Evolutionary conservation across 2,888 invertebrate genomes (phyloP).

Genomic region (Exocentrus adspersus): DNA sequence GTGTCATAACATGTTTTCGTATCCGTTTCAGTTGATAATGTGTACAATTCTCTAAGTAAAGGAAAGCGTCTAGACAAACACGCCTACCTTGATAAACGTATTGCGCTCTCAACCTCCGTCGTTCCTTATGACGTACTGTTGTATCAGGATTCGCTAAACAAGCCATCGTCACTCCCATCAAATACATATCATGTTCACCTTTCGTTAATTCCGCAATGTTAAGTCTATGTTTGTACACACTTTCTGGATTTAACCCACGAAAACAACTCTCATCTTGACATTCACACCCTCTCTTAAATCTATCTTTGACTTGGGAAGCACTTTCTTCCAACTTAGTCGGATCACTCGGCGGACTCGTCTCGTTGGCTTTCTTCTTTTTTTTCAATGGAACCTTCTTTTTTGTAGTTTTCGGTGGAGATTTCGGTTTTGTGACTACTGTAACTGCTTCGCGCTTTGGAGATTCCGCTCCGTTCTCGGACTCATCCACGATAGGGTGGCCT

Average conservation of each 20-base stretch:
- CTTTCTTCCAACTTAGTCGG: conserved; percentile 76
- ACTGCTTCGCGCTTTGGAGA: conserved; percentile 34
- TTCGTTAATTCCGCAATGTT: conserved; percentile 84
- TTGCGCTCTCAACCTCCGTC: conserved; percentile 77
- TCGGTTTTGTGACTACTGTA: conserved; percentile 50
- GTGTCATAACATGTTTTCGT: conserved; percentile 80
- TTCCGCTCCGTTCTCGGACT: conserved; percentile 44
- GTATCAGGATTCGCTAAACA: conserved; percentile 80
- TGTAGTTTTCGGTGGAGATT: conserved; percentile 63
- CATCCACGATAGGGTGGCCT: conserved; percentile 44
- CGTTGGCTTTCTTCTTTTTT: conserved; percentile 65
- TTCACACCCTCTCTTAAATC: conserved; percentile 78
- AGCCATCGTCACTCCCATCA: conserved; percentile 88
- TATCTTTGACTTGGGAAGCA: conserved; percentile 74
- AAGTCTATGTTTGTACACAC: conserved; percentile 78
- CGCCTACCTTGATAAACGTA: conserved; percentile 82
- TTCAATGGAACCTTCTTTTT: conserved; percentile 62
- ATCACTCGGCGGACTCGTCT: conserved; percentile 62
- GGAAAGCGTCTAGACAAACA: conserved; percentile 81
- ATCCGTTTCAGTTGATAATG: conserved; percentile 82
- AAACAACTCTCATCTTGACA: conserved; percentile 82
- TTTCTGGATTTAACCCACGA: conserved; percentile 77
- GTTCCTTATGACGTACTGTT: conserved; percentile 76
- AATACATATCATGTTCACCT: conserved; percentile 85
- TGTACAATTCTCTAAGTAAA: conserved; percentile 82